phyloP scores from a whole-genome alignment of 2,113 vertebrate genomes.

The Platycercus adscitus region DNA sequence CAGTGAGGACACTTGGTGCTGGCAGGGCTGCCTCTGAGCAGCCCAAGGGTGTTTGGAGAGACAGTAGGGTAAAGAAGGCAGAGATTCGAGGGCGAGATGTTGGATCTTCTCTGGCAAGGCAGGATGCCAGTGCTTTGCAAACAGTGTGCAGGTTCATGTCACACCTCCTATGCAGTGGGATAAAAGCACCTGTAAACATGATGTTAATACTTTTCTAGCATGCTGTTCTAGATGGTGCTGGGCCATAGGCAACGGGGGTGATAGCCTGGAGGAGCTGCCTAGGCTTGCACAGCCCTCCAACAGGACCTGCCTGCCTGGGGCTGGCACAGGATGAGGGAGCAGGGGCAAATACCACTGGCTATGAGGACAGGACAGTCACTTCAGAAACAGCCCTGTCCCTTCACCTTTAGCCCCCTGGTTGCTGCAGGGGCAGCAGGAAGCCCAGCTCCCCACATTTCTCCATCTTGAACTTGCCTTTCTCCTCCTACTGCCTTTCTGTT shows the following conservation, averaged over 20 bases:
- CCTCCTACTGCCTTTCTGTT: neutral
- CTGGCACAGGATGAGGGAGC: fast-evolving
- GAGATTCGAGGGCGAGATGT: fast-evolving
- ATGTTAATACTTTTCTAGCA: neutral
- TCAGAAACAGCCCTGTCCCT: neutral
- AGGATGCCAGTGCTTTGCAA: neutral
- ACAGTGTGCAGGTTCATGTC: neutral
- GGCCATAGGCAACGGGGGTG: neutral
- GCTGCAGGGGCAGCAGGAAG: neutral
- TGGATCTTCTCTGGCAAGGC: neutral
- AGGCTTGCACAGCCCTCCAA: fast-evolving
- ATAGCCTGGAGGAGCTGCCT: neutral
- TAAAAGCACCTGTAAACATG: neutral
- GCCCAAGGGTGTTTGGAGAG: neutral
- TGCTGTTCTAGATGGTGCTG: neutral
- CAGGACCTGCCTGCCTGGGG: neutral
- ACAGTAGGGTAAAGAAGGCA: fast-evolving
- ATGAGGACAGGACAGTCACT: fast-evolving
- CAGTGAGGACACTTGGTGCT: fast-evolving
- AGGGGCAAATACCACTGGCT: fast-evolving
- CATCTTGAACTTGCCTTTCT: neutral
- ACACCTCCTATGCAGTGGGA: neutral
- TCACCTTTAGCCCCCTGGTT: neutral
- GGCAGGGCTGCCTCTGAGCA: neutral
- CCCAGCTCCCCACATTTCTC: neutral